Base-by-base conservation (phyloP, 2,797 vertebrate genomes). In the Takifugu rubripes region DNA sequence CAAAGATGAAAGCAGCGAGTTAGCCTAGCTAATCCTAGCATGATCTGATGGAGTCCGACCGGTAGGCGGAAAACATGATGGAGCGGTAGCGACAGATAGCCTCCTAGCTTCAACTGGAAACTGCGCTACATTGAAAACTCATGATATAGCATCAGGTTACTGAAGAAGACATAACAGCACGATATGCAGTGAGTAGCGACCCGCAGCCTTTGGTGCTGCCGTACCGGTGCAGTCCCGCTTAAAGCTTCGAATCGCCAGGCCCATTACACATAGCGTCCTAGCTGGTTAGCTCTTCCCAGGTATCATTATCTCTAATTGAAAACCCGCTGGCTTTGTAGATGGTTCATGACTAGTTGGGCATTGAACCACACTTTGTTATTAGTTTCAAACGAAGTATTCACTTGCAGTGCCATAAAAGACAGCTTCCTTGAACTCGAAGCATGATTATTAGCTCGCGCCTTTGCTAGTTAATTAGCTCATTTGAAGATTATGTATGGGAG, bases 151-250 rank as follows among this genome's bases (percentile, higher is more conserved):
- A 11, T 0, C 27, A 50, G 58, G 55, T 31, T 50, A 33, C 52
- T 6, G 56, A 68, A 36, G 54, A 49, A 70, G 26, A 60, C 43
- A 52, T 14, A n/a, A 12, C 45, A 16, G 42, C 64, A 36, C 63
- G 70, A 69, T 57, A 89, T 87, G 84, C 87, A 88, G 90, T 90
- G 64, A 91, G 89, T 90, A 61, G 1, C 1, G 6, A 11, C 3
- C 16, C 26, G 4, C 0, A 1, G 0, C 8, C 26, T 14, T 44
- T 0, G 6, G 21, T 3, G 47, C 6, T n/a, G 0, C 0, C 11
- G 25, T 52, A 42, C 27, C 6, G 36, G 51, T 25, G 31, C 25
- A 3, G 51, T 77, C 70, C 78, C 76, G 75, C 75, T 25, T 26
- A 72, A 80, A 83, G 52, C 60, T 52, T 3, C 27, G 3, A 55